Evolutionary conservation across 2,888 invertebrate species (phyloP), one percentile per base, ranked within the genome.

Genomic region (Eupithecia inturbata): DNA sequence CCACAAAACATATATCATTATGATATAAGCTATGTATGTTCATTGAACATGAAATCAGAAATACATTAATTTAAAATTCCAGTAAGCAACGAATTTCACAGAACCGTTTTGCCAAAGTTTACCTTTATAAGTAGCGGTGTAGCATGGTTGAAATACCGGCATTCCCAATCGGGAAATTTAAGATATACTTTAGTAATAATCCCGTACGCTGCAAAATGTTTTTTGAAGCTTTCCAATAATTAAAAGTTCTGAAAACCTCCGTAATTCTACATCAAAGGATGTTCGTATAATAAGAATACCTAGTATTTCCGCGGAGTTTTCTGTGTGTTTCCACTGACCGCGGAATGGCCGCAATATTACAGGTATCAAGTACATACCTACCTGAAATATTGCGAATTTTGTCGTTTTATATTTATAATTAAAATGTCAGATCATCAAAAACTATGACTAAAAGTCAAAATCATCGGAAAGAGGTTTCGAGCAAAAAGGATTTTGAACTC

Each of bases 241-340:
- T 80, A 80, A 80, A 80, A 78, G 77, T 80, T 80, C 68, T 1
- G 33, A 53, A 70, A 73, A 71, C 49, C 71, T 53, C 53, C 78
- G 64, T 76, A 75, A 77, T 77, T 75, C 70, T 70, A 78, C 78
- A 77, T 78, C 77, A 78, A 79, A 79, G 78, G 77, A 72, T 72
- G 67, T 71, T 66, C 71, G 39, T 68, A 62, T 69, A 68, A 74
- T 70, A 75, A 72, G 73, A 77, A 71, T 73, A 72, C 66, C n/a
- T n/a, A n/a, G n/a, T 57, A 69, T 76, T 76, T 74, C 33, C 26
- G 57, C 10, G 36, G 71, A 28, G 53, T 67, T 57, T 57, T 60
- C 9, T n/a, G 41, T 71, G 53, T 71, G 39, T 70, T 26, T 57
- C 49, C 49, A 16, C 49, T 70, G 57, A 41, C 66, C 66, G 26